Conservation (phyloP, 2,888 invertebrate genomes). For the Lypha dubia region DNA sequence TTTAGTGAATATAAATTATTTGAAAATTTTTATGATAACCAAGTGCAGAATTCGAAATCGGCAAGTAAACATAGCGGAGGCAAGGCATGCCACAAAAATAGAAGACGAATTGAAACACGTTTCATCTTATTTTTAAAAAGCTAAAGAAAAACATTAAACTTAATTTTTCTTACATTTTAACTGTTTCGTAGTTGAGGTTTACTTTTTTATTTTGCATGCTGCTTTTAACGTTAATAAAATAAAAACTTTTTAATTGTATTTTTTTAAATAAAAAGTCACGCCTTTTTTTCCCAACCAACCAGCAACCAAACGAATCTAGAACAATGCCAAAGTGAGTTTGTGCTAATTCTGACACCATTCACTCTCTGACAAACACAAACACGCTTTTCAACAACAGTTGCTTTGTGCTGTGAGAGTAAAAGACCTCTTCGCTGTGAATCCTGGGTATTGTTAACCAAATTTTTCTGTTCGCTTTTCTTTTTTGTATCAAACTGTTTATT, state of each 20-base stretch:
- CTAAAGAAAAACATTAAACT: not conserved
- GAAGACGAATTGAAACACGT: no score
- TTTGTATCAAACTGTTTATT: constrained; percentile 22
- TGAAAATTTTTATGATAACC: no score
- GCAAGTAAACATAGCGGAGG: no score
- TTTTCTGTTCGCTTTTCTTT: not conserved
- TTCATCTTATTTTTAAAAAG: not conserved
- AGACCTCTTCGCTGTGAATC: not conserved
- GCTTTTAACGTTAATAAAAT: constrained; percentile 54
- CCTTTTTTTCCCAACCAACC: not conserved
- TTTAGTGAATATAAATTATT: no score
- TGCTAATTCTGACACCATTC: not conserved
- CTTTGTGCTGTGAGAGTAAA: not conserved
- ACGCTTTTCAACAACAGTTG: not conserved
- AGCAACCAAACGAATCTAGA: constrained; percentile 1
- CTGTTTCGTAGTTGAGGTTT: not conserved
- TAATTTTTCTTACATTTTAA: not conserved
- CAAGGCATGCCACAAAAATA: no score
- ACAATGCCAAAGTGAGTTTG: constrained; percentile 19
- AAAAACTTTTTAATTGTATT: constrained; percentile 53
- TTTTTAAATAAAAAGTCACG: constrained; percentile 48
- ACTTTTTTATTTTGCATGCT: constrained; percentile 13
- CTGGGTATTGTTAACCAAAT: constrained; percentile 17
- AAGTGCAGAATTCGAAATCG: no score
- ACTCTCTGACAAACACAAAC: not conserved